Conservation (phyloP, 2,797 vertebrate species). For the Enteromius argenteus region DNA sequence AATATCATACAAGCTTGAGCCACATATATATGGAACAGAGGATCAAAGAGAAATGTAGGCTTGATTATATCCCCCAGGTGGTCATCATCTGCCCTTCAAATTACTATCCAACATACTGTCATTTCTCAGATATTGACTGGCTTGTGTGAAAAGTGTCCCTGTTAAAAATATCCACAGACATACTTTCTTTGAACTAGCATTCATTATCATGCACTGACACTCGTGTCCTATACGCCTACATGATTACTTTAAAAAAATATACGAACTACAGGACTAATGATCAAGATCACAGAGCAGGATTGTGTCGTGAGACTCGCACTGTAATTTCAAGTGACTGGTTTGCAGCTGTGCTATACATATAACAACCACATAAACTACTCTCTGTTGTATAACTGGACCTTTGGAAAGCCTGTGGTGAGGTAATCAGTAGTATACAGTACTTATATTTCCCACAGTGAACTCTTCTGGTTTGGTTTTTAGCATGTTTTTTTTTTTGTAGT, state of each 20-base stretch:
- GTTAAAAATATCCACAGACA: not conserved
- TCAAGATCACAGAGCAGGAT: conserved; percentile 26
- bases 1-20: not conserved
- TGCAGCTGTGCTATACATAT: conserved; percentile 15
- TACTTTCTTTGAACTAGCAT: conserved; percentile 11
- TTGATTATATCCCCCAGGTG: conserved; percentile 30
- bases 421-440: not conserved
- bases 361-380: not conserved
- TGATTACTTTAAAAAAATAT: conserved; percentile 1
- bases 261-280: conserved; percentile 6
- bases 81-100: conserved; percentile 21
- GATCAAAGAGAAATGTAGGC: conserved; percentile 8
- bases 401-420: conserved; percentile 5
- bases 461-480: conserved; percentile 1
- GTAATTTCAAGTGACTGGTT: conserved; percentile 34
- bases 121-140: conserved; percentile 19
- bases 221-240: conserved; percentile 8
- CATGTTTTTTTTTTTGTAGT: not conserved
- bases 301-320: not conserved
- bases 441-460: not conserved
- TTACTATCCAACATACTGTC: conserved; percentile 14
- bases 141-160: not conserved
- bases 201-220: conserved; percentile 8
- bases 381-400: not conserved
- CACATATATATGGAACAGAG: conserved; percentile 3